These are phyloP conservation scores for Melanotus villosus DNA, from an alignment of 2,888 invertebrate genomes.

Conservation along the genomic window DNA sequence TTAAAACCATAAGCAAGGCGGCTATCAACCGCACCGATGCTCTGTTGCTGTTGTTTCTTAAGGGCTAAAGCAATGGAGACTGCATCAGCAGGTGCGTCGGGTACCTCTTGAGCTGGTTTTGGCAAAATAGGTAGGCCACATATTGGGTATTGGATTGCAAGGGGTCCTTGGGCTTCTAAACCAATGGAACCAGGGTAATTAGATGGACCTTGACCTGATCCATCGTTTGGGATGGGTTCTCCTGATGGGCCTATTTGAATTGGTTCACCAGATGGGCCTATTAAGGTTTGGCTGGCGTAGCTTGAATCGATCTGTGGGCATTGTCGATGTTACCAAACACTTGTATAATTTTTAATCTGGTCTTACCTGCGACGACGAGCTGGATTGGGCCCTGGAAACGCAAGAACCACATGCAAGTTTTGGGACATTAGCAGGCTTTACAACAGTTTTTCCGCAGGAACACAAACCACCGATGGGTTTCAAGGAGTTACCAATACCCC, in stretches of 20 bases:
- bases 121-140: conserved; percentile 16
- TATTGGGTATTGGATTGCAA: background rate
- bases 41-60: conserved; percentile 62
- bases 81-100: conserved; percentile 67
- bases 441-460: conserved; percentile 60
- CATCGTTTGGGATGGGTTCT: background rate
- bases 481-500: conserved; percentile 43
- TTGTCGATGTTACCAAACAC: too few relatives aligned
- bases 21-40: conserved; percentile 69
- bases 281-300: too few relatives aligned
- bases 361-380: too few relatives aligned
- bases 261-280: too few relatives aligned
- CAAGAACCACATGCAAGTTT: conserved; percentile 57
- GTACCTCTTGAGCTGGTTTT: background rate
- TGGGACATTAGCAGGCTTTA: conserved; percentile 63
- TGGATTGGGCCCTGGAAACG: too few relatives aligned
- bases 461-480: conserved; percentile 61
- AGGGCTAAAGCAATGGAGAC: conserved; percentile 69
- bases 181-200: background rate
- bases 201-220: background rate
- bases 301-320: too few relatives aligned
- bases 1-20: too few relatives aligned
- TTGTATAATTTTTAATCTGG: too few relatives aligned
- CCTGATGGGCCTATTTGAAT: too few relatives aligned
- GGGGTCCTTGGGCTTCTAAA: too few relatives aligned